A percentile compares a stretch with the other conserved stretches of the same genome.
phyloP scores from a whole-genome alignment of 2,113 vertebrate species.

The Macrotus californicus region DNA sequence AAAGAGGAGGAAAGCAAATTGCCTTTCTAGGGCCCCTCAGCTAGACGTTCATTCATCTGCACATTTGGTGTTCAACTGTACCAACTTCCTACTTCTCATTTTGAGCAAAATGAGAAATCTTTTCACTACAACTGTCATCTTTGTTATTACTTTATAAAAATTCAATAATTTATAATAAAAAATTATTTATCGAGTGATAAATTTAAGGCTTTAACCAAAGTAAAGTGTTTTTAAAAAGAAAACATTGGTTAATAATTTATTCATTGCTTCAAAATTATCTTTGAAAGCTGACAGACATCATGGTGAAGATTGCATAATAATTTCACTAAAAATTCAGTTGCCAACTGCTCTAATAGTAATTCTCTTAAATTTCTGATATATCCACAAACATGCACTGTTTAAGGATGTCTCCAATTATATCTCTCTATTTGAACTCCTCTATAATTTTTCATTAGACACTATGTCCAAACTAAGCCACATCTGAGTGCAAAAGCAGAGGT shows the following conservation, averaged over 20 bases:
- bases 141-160: background rate
- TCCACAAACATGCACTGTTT: background rate
- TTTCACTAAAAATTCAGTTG: background rate
- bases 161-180: background rate
- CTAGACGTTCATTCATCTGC: background rate
- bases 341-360: background rate
- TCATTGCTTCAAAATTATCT: background rate
- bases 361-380: background rate
- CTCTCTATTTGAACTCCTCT: background rate
- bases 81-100: background rate
- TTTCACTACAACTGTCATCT: background rate
- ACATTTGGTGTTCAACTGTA: background rate
- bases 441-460: background rate
- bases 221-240: background rate
- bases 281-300: background rate
- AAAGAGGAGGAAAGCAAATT: background rate
- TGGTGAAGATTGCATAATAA: background rate
- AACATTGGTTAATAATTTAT: background rate
- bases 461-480: too few species aligned
- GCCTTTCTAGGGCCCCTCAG: background rate
- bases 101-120: background rate
- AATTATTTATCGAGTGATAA: background rate
- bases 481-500: too few species aligned
- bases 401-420: background rate
- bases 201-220: background rate